phyloP scores from a whole-genome alignment of 2,113 vertebrate species.

The Chloropsis hardwickii region DNA sequence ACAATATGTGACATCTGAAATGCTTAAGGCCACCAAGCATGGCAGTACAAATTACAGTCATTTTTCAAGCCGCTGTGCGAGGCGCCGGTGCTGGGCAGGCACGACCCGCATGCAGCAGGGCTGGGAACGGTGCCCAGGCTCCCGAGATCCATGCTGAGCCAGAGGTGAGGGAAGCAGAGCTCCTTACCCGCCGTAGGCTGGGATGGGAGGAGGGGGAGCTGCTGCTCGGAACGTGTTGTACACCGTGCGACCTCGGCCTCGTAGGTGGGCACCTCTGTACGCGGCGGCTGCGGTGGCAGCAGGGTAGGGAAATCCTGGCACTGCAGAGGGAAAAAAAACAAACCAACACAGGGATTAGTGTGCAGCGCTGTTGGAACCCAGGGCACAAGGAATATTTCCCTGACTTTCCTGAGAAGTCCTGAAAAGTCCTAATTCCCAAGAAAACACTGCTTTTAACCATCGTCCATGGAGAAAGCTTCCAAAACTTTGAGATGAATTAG shows the following conservation, averaged over 20 bases:
- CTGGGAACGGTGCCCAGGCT: not conserved
- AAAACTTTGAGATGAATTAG: too few species aligned
- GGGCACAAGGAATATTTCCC: too few species aligned
- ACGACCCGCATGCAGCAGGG: slow-evolving; percentile 56
- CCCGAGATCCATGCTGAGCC: not conserved
- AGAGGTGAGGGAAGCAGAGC: not conserved
- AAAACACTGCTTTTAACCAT: too few species aligned
- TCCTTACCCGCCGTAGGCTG: slow-evolving; percentile 93
- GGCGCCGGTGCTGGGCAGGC: slow-evolving; percentile 65
- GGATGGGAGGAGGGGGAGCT: slow-evolving; percentile 90
- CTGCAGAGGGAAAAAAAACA: slow-evolving; percentile 53
- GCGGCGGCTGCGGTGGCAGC: slow-evolving; percentile 89
- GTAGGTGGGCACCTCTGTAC: slow-evolving; percentile 91
- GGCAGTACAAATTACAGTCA: slow-evolving; percentile 81
- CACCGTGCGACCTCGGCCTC: slow-evolving; percentile 90
- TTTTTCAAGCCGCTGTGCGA: slow-evolving; percentile 78
- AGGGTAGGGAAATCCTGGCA: slow-evolving; percentile 94
- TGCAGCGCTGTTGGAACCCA: too few species aligned
- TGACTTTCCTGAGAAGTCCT: too few species aligned
- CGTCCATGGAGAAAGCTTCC: too few species aligned
- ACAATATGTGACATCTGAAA: slow-evolving; percentile 77
- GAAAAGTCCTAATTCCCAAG: too few species aligned
- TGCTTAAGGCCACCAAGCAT: slow-evolving; percentile 78
- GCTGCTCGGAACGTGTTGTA: slow-evolving; percentile 94
- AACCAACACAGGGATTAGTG: not conserved